Evolutionary conservation across 2,113 vertebrate species (phyloP), one percentile per base, ranked within the genome.

Genomic region (Stegostoma tigrinum): DNA sequence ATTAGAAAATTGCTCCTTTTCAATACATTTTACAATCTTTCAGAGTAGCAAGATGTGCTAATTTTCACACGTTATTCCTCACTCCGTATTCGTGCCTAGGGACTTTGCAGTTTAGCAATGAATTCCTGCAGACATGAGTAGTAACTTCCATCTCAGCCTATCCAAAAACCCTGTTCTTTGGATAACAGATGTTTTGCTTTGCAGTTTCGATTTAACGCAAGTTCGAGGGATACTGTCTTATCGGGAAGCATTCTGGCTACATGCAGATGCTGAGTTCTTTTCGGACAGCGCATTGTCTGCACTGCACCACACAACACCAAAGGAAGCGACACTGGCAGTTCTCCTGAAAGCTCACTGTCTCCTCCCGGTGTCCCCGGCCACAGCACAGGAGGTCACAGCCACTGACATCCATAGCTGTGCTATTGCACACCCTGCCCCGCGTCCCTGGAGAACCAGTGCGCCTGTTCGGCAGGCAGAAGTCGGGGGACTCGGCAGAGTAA

Each of bases 251-350:
- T 64, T 19, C 34, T 23, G 30, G 67, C 70, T 94, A 96, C 27
- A 72, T 17, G 67, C 96, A 96, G 96, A 96, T 34, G 15, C 42
- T 96, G 66, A 96, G 85, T 17, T 96, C 85, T 90, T 72, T 87
- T 38, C 87, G 38, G n/a, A 96, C 66, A 14, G 95, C 94, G n/a
- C 95, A 96, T 52, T 94, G n/a, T 14, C 68, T 70, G 87, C 95
- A 96, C 80, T 96, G 95, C 6, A 96, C 95, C 87, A 89, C 95
- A 19, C 95, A 96, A 12, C 95, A 96, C 95, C 95, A 96, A 19
- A 94, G 95, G 87, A 96, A 96, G 19, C 95, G 95, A 34, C 95
- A 96, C 64, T 96, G 89, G 30, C 95, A 96, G 66, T 96, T 96
- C 87, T 94, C 87, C 87, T 96, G 55, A 7, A 96, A 68, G 87